Conservation (phyloP, 2,113 vertebrate species). For the Egretta garzetta region DNA sequence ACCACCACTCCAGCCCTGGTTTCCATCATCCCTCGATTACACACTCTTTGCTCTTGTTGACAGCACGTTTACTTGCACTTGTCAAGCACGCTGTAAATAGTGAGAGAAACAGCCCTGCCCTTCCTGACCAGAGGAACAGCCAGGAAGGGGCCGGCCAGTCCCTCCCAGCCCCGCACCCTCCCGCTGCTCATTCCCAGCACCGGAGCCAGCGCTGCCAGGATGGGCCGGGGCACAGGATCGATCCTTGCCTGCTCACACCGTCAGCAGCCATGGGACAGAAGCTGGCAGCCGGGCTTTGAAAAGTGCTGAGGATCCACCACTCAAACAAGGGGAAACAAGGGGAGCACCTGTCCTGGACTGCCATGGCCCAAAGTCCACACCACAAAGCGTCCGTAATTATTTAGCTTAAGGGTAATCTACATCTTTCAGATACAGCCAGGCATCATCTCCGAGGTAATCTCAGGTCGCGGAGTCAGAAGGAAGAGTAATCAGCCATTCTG, state of each 20-base stretch:
- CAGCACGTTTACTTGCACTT: constrained; percentile 65
- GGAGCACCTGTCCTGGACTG: background rate
- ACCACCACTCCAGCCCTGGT: background rate
- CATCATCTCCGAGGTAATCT: constrained; percentile 43
- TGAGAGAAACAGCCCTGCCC: constrained; percentile 42
- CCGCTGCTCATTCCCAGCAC: background rate
- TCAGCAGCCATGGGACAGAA: background rate
- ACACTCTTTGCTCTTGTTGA: background rate
- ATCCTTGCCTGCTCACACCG: background rate
- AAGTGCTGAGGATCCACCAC: constrained; percentile 35
- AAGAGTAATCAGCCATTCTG: constrained; percentile 59
- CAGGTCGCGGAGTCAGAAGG: constrained; percentile 53
- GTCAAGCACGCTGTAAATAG: constrained; percentile 40
- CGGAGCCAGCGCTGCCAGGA: constrained; percentile 1
- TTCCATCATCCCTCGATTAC: constrained; percentile 23
- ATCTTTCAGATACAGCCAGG: constrained; percentile 49
- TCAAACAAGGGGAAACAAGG: background rate
- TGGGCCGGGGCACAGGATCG: background rate
- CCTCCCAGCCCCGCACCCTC: background rate
- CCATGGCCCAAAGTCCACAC: constrained; percentile 2
- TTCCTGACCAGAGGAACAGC: background rate
- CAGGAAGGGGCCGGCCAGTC: background rate
- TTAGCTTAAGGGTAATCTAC: constrained; percentile 58
- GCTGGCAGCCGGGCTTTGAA: background rate
- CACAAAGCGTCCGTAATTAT: constrained; percentile 27